A percentile compares a stretch with the other conserved stretches of the same genome.
phyloP scores from a whole-genome alignment of 2,797 vertebrate species.

The Onychomys torridus region DNA sequence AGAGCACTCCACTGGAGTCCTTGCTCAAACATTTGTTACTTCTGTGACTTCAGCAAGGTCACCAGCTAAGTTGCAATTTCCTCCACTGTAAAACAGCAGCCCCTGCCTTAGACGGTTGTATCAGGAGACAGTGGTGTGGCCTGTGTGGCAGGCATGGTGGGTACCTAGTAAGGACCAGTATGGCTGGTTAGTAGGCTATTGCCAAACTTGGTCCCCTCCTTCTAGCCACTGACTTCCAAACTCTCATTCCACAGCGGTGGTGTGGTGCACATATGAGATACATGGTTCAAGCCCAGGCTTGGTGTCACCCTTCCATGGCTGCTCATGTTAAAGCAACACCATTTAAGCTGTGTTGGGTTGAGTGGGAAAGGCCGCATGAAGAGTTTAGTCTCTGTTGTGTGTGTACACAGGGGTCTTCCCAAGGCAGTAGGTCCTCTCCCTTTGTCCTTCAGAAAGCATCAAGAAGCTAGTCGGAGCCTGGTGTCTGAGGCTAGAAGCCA shows the following conservation, averaged over 20 bases:
- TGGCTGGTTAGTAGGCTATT: too few species aligned
- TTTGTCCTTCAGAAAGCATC: neutral
- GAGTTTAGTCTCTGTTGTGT: neutral
- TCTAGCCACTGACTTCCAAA: neutral
- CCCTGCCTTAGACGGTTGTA: neutral
- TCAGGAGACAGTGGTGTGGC: neutral
- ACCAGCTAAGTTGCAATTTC: neutral
- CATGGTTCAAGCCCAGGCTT: fast-evolving
- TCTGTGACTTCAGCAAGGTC: neutral
- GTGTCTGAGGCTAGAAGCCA: neutral
- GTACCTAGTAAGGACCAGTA: neutral
- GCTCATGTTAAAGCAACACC: neutral
- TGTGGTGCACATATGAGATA: too few species aligned
- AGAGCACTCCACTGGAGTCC: neutral
- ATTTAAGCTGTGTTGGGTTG: fast-evolving
- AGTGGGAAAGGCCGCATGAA: neutral
- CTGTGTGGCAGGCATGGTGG: neutral
- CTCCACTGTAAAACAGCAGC: neutral
- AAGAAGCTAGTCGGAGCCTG: neutral
- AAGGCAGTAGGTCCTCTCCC: neutral
- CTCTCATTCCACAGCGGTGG: neutral
- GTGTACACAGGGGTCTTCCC: neutral
- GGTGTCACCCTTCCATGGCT: too few species aligned
- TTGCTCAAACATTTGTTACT: neutral
- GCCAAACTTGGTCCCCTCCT: neutral